Evolutionary conservation across 2,113 vertebrate species (phyloP), one percentile per base, ranked within the genome.

Genomic region (Rhabdornis inornatus): DNA sequence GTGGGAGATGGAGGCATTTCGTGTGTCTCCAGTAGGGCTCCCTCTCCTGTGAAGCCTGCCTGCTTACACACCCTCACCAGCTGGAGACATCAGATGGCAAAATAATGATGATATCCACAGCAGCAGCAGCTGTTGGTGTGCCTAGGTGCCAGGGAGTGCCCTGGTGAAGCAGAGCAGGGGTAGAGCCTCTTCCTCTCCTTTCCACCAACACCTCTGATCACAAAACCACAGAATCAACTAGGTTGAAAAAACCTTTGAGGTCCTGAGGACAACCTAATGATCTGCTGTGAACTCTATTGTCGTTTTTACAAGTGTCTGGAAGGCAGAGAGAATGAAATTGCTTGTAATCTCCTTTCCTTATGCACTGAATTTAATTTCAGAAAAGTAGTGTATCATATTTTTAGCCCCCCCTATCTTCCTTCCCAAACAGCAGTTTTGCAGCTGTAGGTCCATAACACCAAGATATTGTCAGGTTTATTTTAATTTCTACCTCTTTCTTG

Each of bases 11-110:
- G 33, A 74, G 11, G 15, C 11, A 60, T 8, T 16, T 78, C 3
- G 1, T 28, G 5, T 27, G 7, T 15, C 15, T 35, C n/a, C 0
- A 1, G 8, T 0, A 0, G 6, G 14, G 6, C 9, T 86, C 5
- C 7, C 11, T 28, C 13, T 18, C 8, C 10, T 42, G 2, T 9
- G 39, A 57, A 63, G 24, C 21, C 24, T 71, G 30, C 7, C 27
- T 66, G n/a, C 5, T 66, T 24, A 55, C 9, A 21, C 31, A 72
- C 4, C 3, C 16, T 49, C 16, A 42, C 7, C 2, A 2, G 15
- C 49, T 50, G 0, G 0, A 7, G 7, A 53, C 7, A 6, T 11
- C 8, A 12, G 18, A 12, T 55, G 27, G 23, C 28, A 68, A 63
- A 83, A 30, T 24, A 8, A 31, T 19, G 6, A 30, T 3, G 28